phyloP scores from a whole-genome alignment of 2,113 vertebrate species.

The Eublepharis macularius region DNA sequence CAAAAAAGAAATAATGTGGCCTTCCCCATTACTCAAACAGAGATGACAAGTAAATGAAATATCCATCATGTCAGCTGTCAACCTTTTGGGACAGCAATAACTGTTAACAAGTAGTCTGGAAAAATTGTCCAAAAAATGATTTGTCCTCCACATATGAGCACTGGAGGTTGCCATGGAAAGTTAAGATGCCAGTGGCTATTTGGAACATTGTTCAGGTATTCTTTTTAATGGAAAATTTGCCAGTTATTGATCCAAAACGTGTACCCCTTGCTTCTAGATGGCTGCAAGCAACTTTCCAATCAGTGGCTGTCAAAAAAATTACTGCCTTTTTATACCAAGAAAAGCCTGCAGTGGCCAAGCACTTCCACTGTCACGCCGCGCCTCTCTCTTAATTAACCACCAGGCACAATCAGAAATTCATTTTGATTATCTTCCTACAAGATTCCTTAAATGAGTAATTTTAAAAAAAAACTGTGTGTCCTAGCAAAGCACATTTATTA shows the following conservation, averaged over 20 bases:
- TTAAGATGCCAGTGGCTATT: conserved; percentile 90
- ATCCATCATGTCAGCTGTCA: conserved; percentile 84
- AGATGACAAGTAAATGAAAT: conserved; percentile 83
- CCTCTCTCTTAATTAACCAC: conserved; percentile 72
- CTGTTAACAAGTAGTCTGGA: conserved; percentile 88
- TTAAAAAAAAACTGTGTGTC: conserved; percentile 6
- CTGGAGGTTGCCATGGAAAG: conserved; percentile 77
- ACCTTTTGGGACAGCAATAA: conserved; percentile 86
- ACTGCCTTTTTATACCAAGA: conserved; percentile 82
- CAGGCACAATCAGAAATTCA: conserved; percentile 14
- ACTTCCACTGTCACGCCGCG: conserved; percentile 41
- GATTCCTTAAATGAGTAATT: conserved; percentile 2
- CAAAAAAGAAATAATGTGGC: conserved; percentile 36
- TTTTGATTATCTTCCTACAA: conserved; percentile 21
- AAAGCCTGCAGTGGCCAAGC: conserved; percentile 71
- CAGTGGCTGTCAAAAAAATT: conserved; percentile 92
- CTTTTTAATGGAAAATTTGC: conserved; percentile 99
- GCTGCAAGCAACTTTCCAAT: conserved; percentile 93
- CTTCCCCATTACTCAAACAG: conserved; percentile 76
- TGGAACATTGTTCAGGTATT: conserved; percentile 90
- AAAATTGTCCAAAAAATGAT: conserved; percentile 83
- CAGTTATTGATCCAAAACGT: conserved; percentile 96
- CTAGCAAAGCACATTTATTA: conserved; percentile 43
- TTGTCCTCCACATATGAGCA: conserved; percentile 73
- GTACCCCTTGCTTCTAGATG: conserved; percentile 81